A percentile compares a stretch with the other conserved stretches of the same genome.
Conservation (phyloP, 2,888 invertebrate genomes). For the Chrysodeixis includens region DNA sequence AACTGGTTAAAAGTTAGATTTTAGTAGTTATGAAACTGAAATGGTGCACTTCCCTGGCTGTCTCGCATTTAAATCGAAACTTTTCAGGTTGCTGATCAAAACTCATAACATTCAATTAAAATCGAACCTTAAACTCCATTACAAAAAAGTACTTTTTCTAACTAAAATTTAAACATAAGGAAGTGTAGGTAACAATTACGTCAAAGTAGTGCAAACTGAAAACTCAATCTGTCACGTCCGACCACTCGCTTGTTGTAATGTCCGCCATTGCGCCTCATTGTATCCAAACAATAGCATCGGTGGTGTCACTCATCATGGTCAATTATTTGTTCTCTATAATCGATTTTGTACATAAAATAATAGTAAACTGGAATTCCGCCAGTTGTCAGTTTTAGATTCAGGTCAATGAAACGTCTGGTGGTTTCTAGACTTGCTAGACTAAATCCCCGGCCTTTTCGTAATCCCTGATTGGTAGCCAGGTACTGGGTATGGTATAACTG, state of each 20-base stretch:
- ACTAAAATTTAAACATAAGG: background rate
- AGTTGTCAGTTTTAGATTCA: constrained; percentile 12
- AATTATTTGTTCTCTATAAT: constrained; percentile 43
- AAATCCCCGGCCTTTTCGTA: too few species aligned
- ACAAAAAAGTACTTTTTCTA: too few species aligned
- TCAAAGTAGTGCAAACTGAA: constrained; percentile 9
- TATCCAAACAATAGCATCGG: constrained; percentile 49
- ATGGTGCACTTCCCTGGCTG: too few species aligned
- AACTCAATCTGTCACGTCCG: constrained; percentile 17
- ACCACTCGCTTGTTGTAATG: constrained; percentile 40
- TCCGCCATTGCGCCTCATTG: constrained; percentile 49
- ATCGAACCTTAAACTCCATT: too few species aligned
- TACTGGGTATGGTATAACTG: too few species aligned
- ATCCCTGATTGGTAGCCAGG: too few species aligned
- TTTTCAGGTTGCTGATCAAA: too few species aligned
- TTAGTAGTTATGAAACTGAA: too few species aligned
- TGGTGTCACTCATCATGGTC: constrained; percentile 44
- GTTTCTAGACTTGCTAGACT: background rate
- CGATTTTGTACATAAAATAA: constrained; percentile 37
- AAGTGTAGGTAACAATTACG: background rate
- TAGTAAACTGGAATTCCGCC: constrained; percentile 37
- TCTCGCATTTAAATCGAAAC: too few species aligned
- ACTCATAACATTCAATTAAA: too few species aligned
- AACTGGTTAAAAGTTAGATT: too few species aligned
- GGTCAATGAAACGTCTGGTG: constrained; percentile 11